phyloP scores from a whole-genome alignment of 2,113 vertebrate genomes.

The Willisornis vidua region DNA sequence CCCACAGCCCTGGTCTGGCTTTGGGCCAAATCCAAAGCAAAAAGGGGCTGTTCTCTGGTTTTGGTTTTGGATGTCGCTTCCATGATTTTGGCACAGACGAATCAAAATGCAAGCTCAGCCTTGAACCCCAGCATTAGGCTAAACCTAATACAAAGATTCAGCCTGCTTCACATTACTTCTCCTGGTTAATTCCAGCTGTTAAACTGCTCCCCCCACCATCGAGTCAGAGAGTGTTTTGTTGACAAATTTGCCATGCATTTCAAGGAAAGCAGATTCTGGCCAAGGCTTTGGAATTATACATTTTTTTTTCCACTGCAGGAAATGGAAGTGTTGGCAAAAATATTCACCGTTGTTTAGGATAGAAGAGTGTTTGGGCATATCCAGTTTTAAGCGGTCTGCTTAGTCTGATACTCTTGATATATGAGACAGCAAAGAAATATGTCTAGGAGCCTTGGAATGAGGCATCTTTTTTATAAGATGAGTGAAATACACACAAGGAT shows the following conservation, averaged over 20 bases:
- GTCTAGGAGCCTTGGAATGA: conserved; percentile 71
- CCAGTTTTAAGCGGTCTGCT: conserved; percentile 64
- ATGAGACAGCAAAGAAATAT: conserved; percentile 71
- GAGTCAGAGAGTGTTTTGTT: conserved; percentile 41
- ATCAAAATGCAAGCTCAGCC: conserved; percentile 13
- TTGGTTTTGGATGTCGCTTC: conserved; percentile 42
- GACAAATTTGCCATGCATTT: conserved; percentile 63
- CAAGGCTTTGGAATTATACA: conserved; percentile 26
- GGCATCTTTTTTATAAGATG: conserved; percentile 72
- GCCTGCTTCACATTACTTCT: conserved; percentile 46
- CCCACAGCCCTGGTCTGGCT: conserved; percentile 21
- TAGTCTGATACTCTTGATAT: conserved; percentile 74
- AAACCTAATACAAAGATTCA: conserved; percentile 52
- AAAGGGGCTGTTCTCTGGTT: conserved; percentile 33
- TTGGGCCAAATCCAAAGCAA: conserved; percentile 12
- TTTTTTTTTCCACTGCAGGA: conserved; percentile 56
- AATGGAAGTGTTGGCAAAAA: conserved; percentile 68
- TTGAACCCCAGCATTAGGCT: conserved; percentile 33
- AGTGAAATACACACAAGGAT: conserved; percentile 71
- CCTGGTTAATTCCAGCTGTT: conserved; percentile 55
- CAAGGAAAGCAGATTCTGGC: conserved; percentile 47
- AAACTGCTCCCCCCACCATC: background rate
- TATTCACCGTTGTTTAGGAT: conserved; percentile 47
- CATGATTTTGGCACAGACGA: background rate
- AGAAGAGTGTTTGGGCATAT: conserved; percentile 61